These are phyloP conservation scores for Xylocampa areola DNA, from an alignment of 2,888 invertebrate species.

Conservation along the genomic window DNA sequence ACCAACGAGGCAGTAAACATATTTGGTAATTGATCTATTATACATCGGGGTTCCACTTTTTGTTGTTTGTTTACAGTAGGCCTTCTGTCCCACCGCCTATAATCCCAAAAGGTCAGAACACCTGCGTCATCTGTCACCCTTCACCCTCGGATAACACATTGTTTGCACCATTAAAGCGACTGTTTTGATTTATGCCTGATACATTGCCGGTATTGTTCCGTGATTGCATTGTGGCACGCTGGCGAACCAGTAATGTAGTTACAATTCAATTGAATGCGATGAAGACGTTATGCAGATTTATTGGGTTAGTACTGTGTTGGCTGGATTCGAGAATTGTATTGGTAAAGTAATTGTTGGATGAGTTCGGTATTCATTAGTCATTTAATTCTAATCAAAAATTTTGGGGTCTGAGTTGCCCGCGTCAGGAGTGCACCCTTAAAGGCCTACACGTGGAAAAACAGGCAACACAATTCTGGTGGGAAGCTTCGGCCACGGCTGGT, in stretches of 20 bases:
- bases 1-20: too few relatives aligned
- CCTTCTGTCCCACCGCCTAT: constrained; percentile 26
- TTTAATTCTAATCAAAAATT: too few relatives aligned
- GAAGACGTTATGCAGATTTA: constrained; percentile 50
- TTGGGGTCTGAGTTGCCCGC: too few relatives aligned
- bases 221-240: constrained; percentile 36
- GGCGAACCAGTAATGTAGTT: constrained; percentile 41
- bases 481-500: too few relatives aligned
- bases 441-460: too few relatives aligned
- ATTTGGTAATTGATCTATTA: too few relatives aligned
- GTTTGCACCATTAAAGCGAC: constrained; percentile 37
- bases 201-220: constrained; percentile 53
- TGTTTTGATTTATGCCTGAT: constrained; percentile 50
- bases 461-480: too few relatives aligned
- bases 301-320: constrained; percentile 31
- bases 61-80: background rate
- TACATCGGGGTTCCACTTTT: background rate
- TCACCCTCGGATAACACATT: constrained; percentile 53
- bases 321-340: constrained; percentile 28
- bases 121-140: constrained; percentile 47
- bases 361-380: constrained; percentile 1
- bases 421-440: too few relatives aligned
- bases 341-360: constrained; percentile 35
- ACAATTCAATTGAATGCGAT: constrained; percentile 43
- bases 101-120: constrained; percentile 28